A percentile compares a stretch with the other conserved stretches of the same genome.
These are phyloP conservation scores for Conopomorpha cramerella DNA, from an alignment of 1,140 invertebrate genomes.

Conservation along the genomic window DNA sequence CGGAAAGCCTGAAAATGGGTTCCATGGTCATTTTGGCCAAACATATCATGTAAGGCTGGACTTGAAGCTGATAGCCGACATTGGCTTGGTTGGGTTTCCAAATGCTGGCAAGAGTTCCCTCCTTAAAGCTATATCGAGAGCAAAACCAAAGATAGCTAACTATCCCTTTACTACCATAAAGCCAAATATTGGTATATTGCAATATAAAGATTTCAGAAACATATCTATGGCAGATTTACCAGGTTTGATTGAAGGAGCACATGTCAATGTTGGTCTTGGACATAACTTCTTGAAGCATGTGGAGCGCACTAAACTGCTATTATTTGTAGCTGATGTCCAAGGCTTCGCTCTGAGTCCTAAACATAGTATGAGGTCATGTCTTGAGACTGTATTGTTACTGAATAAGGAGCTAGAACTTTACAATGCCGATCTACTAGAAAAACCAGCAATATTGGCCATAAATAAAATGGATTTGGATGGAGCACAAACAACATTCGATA, in stretches of 20 bases:
- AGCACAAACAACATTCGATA: slow-evolving; percentile 63
- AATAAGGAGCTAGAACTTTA: slow-evolving; percentile 96
- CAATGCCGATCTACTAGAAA: slow-evolving; percentile 79
- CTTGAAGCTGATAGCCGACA: slow-evolving; percentile 87
- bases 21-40: slow-evolving; percentile 74
- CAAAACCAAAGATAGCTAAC: slow-evolving; percentile 90
- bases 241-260: slow-evolving; percentile 93
- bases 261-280: slow-evolving; percentile 78
- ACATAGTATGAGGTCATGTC: slow-evolving; percentile 70
- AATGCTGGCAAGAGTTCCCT: slow-evolving; percentile 98
- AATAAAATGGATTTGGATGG: slow-evolving; percentile 90
- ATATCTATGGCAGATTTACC: slow-evolving; percentile 92
- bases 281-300: slow-evolving; percentile 32
- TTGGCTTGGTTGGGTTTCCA: slow-evolving; percentile 88
- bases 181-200: slow-evolving; percentile 78
- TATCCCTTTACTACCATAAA: slow-evolving; percentile 97
- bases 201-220: slow-evolving; percentile 42
- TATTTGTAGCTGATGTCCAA: slow-evolving; percentile 88
- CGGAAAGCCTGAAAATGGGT: slow-evolving; percentile 72
- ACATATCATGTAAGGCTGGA: slow-evolving; percentile 72
- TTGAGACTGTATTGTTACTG: slow-evolving; percentile 86
- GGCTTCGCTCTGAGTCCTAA: slow-evolving; percentile 80
- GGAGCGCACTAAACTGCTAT: slow-evolving; percentile 84
- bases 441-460: slow-evolving; percentile 83
- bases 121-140: slow-evolving; percentile 86